Conservation (phyloP, 2,113 vertebrate genomes). For the Dolichallabes microphthalmus region DNA sequence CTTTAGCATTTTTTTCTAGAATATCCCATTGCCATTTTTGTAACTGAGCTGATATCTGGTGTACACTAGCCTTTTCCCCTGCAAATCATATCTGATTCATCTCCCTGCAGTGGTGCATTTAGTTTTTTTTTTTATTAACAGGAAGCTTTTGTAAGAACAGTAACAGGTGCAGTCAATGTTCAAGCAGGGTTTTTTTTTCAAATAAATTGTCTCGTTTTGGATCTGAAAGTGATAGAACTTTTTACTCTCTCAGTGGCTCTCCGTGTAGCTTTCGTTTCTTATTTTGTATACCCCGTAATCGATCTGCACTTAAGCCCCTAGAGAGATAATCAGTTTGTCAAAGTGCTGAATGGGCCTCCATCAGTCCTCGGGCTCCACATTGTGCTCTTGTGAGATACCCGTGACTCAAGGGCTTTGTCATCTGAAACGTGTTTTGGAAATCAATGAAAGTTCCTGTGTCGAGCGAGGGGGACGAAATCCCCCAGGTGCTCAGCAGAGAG, state of each 20-base stretch:
- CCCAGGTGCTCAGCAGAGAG: constrained; percentile 27
- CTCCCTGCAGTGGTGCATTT: background rate
- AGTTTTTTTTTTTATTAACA: background rate
- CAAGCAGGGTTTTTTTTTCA: background rate
- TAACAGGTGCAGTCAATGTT: constrained; percentile 3
- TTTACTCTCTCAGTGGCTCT: background rate
- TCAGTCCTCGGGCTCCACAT: constrained; percentile 47
- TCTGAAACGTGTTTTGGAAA: constrained; percentile 56
- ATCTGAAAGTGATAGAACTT: constrained; percentile 34
- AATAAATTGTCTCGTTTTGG: constrained; percentile 2
- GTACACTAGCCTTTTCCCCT: background rate
- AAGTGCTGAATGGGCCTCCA: constrained; percentile 56
- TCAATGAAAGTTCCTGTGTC: constrained; percentile 52
- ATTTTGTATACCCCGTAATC: constrained; percentile 54
- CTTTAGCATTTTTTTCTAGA: background rate
- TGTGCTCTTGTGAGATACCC: constrained; percentile 55
- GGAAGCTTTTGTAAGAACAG: constrained; percentile 18
- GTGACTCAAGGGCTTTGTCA: constrained; percentile 49
- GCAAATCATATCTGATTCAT: background rate
- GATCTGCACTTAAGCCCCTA: constrained; percentile 56
- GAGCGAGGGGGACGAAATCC: constrained; percentile 27
- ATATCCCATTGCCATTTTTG: background rate
- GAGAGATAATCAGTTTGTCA: constrained; percentile 65
- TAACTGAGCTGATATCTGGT: background rate
- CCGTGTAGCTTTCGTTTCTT: constrained; percentile 15